Base-by-base conservation (phyloP, 2,113 vertebrate species). In the Aptenodytes forsteri region DNA sequence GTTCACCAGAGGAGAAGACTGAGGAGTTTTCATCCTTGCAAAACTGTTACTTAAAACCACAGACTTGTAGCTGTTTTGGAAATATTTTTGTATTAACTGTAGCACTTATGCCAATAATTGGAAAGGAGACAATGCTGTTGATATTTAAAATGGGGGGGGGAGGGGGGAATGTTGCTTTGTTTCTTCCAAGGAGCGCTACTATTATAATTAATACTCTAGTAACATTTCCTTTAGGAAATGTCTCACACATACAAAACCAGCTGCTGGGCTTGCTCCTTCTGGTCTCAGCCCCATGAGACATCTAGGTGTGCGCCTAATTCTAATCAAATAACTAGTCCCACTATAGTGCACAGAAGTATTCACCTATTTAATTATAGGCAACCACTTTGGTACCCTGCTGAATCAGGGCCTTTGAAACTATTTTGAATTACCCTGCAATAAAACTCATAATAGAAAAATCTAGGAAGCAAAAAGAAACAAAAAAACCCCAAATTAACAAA, bases 221-320 rank as follows among this genome's bases (percentile, higher is more conserved):
- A 94, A 80, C 91, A 88, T 87, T 97, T 96, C 89, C 95, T 95
- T 84, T 38, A 96, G 81, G 82, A 96, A 96, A 88, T 23, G 50
- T 86, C 81, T 80, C 82, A 73, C 66, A 61, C 50, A 42, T 56
- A 69, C 78, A 80, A 0, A 6, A 79, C 27, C 64, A 90, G 77
- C 67, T 90, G 83, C 76, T 87, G 83, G 73, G 42, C 61, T 76
- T 83, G n/a, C 65, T 94, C 61, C 77, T 93, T 71, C 85, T 89
- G 77, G 21, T 50, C 71, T 69, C 65, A 46, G 71, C 32, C 67
- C 67, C 76, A 62, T 0, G 17, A 95, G 50, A 80, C 38, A 47
- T 4, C 11, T 8, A 73, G n/a, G 62, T 42, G 16, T 5, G 30
- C 6, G 6, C 21, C 44, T 61, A 56, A n/a, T 10, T 62, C 56